Base-by-base conservation (phyloP, 2,797 vertebrate species). In the Chaenodraco wilsoni region DNA sequence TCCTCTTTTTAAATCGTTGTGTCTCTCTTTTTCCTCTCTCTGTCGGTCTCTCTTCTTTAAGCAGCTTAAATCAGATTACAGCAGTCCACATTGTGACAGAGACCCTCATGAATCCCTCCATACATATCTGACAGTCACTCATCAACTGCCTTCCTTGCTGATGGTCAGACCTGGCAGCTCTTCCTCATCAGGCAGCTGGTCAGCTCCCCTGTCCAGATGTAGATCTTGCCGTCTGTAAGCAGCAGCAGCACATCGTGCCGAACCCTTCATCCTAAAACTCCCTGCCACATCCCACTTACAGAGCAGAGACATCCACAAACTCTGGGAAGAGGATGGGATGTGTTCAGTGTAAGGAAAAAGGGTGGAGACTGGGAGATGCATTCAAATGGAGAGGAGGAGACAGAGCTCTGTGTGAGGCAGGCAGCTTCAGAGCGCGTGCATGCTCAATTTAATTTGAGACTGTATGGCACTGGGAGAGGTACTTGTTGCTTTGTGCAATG, bases 51-150 rank as follows among this genome's bases (percentile, higher is more conserved):
- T 84, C 83, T 71, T 92, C 87, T 81, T 86, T 92, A 92, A 94
- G 88, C 89, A 83, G 90, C 87, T 93, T 92, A 88, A 74, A 85
- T 81, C 86, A 89, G 90, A 94, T 90, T 87, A 92, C 63, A 78
- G 81, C 86, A 64, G 76, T 77, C 83, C 77, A 86, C 78, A 88
- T 77, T 80, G 65, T 78, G 75, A 89, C 50, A 81, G 74, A 84
- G 78, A 84, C 66, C 79, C 66, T 77, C 72, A 51, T 69, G 27
- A 66, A 83, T 55, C 65, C 63, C 63, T 84, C 77, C 69, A 79
- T 87, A 74, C 78, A 69, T 73, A 79, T 74, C 43, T 73, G 81
- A 85, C 68, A 79, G 23, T 78, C 72, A 78, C 46, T 62, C 79
- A 80, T 23, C 40, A 17, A 73, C 69, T 77, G 67, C 65, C 63